Conservation (phyloP, 2,888 invertebrate genomes). For the Mycalesis mineus region DNA sequence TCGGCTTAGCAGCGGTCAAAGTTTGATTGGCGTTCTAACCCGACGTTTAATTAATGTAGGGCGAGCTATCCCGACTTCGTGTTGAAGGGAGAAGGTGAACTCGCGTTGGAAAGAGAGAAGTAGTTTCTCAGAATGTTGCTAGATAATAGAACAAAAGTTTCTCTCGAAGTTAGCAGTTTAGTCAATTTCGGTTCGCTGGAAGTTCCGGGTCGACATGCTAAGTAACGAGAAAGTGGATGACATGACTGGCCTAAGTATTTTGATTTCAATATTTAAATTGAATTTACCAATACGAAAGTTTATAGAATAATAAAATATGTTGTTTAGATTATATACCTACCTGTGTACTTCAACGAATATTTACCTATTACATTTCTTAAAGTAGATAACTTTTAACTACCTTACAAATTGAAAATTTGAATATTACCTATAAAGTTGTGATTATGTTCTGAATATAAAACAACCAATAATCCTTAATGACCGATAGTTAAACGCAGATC, state of each 20-base stretch:
- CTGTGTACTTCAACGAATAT: too few relatives aligned
- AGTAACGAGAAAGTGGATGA: conserved; percentile 24
- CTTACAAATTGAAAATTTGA: too few relatives aligned
- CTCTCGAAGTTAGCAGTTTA: conserved; percentile 46
- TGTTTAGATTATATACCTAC: too few relatives aligned
- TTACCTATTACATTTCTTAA: too few relatives aligned
- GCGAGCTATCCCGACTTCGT: conserved; percentile 54
- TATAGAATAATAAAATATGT: too few relatives aligned
- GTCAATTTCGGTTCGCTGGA: conserved; percentile 32
- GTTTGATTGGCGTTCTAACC: conserved; percentile 75
- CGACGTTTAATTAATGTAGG: conserved; percentile 72
- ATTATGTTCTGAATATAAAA: too few relatives aligned
- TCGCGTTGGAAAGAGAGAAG: conserved; percentile 45
- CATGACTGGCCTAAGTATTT: conserved; percentile 10
- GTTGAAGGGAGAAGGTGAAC: conserved; percentile 46
- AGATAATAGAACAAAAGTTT: conserved; percentile 61
- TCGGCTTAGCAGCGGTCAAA: conserved; percentile 73
- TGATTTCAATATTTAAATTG: conserved; percentile 18
- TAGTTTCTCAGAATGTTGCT: conserved; percentile 59
- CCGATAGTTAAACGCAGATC: too few relatives aligned
- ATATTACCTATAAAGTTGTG: too few relatives aligned
- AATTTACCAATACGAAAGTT: conserved; percentile 21
- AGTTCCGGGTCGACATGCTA: conserved; percentile 20
- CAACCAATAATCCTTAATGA: too few relatives aligned
- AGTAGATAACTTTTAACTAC: too few relatives aligned